Percentiles rank a stretch among this genome's conserved stretches.
phyloP scores from a whole-genome alignment of 2,888 invertebrate species.

The Folsomia manolachei region DNA sequence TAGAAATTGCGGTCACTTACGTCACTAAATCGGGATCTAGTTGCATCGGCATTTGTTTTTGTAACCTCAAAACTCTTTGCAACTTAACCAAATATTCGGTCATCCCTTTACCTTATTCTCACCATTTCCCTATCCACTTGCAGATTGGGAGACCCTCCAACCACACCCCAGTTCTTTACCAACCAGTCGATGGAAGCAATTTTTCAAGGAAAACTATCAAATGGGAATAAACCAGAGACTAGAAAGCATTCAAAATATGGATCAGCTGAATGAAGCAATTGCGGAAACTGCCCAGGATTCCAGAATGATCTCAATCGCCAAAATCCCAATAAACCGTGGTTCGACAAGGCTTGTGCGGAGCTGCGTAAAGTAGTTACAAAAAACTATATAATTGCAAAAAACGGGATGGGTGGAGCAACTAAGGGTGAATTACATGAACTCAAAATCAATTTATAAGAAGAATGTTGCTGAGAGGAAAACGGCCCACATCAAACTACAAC shows the following conservation, averaged over 20 bases:
- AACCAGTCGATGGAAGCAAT: not conserved
- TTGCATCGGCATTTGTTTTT: constrained; percentile 8
- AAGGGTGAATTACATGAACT: not conserved
- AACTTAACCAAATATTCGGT: not conserved
- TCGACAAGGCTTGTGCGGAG: constrained; percentile 2
- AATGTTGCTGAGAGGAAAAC: not conserved
- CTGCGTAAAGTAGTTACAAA: not conserved
- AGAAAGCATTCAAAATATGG: not conserved
- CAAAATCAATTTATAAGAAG: not conserved
- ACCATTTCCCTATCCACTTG: constrained; percentile 4
- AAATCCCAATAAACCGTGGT: constrained; percentile 4
- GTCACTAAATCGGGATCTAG: not conserved
- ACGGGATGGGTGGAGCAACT: not conserved
- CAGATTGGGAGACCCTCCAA: too few species aligned
- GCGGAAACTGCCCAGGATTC: not conserved
- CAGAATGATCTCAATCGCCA: not conserved
- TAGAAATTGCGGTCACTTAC: not conserved
- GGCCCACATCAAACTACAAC: too few species aligned
- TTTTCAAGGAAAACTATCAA: not conserved
- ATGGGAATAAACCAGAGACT: not conserved
- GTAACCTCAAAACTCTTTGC: not conserved
- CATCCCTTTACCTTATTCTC: not conserved
- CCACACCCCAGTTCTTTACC: too few species aligned
- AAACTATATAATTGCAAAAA: not conserved
- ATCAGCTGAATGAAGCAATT: not conserved